Conservation (phyloP, 2,113 vertebrate species). For the Pionites leucogaster region DNA sequence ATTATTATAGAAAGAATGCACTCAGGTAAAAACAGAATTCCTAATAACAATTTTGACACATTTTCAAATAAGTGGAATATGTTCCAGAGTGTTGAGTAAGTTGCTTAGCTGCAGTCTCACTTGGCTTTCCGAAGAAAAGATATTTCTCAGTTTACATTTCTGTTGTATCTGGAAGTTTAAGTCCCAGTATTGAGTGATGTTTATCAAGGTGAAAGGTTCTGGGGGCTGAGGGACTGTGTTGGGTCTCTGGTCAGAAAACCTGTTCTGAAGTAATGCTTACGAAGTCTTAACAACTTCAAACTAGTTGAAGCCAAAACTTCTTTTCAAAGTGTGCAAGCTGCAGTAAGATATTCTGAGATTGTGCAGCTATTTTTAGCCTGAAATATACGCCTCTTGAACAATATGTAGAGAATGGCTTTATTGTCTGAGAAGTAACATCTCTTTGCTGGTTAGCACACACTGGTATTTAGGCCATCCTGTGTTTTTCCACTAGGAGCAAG, state of each 20-base stretch:
- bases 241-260: background rate
- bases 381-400: background rate
- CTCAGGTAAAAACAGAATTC: conserved; percentile 83
- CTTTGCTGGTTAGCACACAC: background rate
- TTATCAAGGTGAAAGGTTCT: background rate
- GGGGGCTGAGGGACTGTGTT: background rate
- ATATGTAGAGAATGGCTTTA: background rate
- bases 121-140: background rate
- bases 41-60: background rate
- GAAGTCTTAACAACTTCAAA: background rate
- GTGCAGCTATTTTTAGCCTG: background rate
- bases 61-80: background rate
- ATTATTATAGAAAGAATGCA: conserved; percentile 99
- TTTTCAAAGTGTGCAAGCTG: background rate
- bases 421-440: background rate
- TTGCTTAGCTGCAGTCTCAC: background rate
- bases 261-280: background rate
- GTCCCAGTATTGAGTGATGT: background rate
- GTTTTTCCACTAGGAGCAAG: conserved; percentile 84
- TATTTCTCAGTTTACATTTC: background rate
- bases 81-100: background rate
- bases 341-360: background rate
- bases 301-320: background rate
- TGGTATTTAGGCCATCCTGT: background rate
- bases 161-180: background rate